Evolutionary conservation across 2,797 vertebrate species (phyloP).

Genomic region (Darevskia nairensis): DNA sequence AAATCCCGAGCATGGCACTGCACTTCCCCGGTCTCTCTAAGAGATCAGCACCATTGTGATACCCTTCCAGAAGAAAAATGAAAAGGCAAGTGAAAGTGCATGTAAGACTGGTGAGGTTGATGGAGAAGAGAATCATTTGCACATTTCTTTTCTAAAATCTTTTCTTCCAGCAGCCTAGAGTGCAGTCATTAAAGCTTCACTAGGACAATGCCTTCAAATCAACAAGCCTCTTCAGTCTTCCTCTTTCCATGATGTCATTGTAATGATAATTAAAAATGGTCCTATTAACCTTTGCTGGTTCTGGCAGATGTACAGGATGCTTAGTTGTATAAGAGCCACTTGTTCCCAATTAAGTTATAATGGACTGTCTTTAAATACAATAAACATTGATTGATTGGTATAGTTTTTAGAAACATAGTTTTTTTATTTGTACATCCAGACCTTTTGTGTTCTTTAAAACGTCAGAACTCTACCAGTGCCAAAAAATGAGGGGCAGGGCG

Average conservation of each 20-base stretch:
- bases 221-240: background rate
- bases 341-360: background rate
- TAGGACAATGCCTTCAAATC: background rate
- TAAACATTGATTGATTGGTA: background rate
- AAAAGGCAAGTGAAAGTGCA: background rate
- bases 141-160: no score
- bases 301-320: background rate
- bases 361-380: background rate
- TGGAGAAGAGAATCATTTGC: no score
- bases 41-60: no score
- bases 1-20: no score
- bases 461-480: background rate
- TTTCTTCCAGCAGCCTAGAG: background rate
- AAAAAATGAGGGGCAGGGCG: background rate
- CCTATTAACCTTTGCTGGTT: background rate
- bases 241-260: background rate
- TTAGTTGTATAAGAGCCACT: background rate
- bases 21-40: no score
- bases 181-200: background rate
- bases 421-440: background rate
- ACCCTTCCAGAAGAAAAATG: background rate
- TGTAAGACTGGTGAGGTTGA: background rate
- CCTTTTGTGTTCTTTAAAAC: background rate
- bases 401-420: background rate
- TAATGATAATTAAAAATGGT: background rate